Conservation (phyloP, 2,888 invertebrate species). For the Unio pictorum region DNA sequence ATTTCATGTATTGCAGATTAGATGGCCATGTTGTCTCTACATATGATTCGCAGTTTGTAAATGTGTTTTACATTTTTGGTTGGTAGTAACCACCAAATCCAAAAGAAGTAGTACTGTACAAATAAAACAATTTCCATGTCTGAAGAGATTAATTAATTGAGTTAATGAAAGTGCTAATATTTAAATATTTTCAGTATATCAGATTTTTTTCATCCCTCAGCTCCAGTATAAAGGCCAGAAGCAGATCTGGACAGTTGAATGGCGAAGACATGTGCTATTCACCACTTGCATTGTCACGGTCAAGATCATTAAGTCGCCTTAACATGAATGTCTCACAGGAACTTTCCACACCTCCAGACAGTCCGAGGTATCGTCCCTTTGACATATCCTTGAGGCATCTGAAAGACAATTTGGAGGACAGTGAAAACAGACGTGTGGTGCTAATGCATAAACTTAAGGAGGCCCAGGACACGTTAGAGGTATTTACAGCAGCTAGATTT, state of each 20-base stretch:
- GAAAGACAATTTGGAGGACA: slow-evolving; percentile 59
- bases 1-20: too few relatives aligned
- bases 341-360: slow-evolving; percentile 28
- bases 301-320: slow-evolving; percentile 51
- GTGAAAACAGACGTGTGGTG: slow-evolving; percentile 61
- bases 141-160: too few relatives aligned
- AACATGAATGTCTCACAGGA: slow-evolving; percentile 40
- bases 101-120: too few relatives aligned
- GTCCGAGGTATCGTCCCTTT: slow-evolving; percentile 25
- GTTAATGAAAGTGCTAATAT: too few relatives aligned
- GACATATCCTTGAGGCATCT: slow-evolving; percentile 43
- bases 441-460: slow-evolving; percentile 65
- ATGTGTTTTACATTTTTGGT: too few relatives aligned
- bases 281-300: slow-evolving; percentile 44
- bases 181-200: too few relatives aligned
- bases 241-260: slow-evolving; percentile 30
- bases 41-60: too few relatives aligned
- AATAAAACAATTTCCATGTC: too few relatives aligned
- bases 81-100: too few relatives aligned
- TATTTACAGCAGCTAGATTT: slow-evolving; percentile 15
- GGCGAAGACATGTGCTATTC: slow-evolving; percentile 42
- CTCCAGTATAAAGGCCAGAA: slow-evolving; percentile 45
- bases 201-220: slow-evolving; percentile 17
- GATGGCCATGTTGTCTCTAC: too few relatives aligned
- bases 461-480: slow-evolving; percentile 65